These are phyloP conservation scores for Pachydiplax longipennis DNA, from an alignment of 2,888 invertebrate species.

Conservation along the genomic window DNA sequence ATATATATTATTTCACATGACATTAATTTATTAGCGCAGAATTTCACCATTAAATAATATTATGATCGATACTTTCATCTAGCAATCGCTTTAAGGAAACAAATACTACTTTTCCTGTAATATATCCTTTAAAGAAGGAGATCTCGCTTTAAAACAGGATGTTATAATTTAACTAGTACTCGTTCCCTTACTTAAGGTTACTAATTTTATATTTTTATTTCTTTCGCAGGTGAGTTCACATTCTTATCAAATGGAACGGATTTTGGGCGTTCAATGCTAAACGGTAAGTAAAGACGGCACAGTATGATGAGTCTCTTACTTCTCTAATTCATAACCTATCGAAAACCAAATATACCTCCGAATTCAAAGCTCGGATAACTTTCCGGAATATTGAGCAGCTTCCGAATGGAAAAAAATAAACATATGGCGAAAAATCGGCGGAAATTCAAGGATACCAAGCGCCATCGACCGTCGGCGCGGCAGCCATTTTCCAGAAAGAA, in stretches of 20 bases:
- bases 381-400: not conserved
- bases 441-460: not conserved
- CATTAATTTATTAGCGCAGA: too few species aligned
- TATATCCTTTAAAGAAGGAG: too few species aligned
- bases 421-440: not conserved
- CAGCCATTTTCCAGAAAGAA: conserved; percentile 18
- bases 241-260: not conserved
- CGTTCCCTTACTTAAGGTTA: not conserved
- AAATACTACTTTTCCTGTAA: too few species aligned
- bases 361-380: not conserved
- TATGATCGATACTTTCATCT: too few species aligned
- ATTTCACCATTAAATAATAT: too few species aligned
- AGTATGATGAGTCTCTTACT: not conserved
- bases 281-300: not conserved
- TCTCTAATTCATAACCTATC: not conserved
- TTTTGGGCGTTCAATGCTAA: not conserved
- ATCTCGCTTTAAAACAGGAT: too few species aligned
- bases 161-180: too few species aligned
- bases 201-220: not conserved
- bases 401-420: not conserved
- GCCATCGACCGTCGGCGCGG: not conserved
- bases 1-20: too few species aligned
- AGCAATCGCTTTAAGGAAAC: too few species aligned
- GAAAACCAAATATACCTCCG: not conserved
- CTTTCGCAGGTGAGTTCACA: conserved; percentile 14